Evolutionary conservation across 2,113 vertebrate species (phyloP).

Genomic region (Nematolebias whitei): DNA sequence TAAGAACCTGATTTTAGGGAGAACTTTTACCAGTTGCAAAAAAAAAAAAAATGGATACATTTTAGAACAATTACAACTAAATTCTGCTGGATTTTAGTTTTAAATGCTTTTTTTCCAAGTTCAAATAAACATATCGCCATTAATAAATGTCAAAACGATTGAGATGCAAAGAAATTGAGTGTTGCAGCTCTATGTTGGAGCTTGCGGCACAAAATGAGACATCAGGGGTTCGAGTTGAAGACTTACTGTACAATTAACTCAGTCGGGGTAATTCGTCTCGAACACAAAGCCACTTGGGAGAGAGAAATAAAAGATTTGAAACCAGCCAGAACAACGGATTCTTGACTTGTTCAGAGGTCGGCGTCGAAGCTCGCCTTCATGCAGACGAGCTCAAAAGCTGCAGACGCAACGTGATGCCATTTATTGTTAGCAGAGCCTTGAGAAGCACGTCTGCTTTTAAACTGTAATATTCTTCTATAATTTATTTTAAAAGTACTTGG

Average conservation of each 20-base stretch:
- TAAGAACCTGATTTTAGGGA: neutral
- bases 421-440: conserved; percentile 3
- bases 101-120: neutral
- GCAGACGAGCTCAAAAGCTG: neutral
- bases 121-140: conserved; percentile 4
- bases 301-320: neutral
- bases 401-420: neutral
- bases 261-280: neutral
- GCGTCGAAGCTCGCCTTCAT: neutral
- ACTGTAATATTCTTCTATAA: neutral
- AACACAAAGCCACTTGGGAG: neutral
- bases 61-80: too few relatives aligned
- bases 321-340: neutral
- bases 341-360: neutral
- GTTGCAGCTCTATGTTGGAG: conserved; percentile 8
- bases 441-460: neutral
- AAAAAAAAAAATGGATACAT: neutral
- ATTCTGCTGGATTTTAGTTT: neutral
- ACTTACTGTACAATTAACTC: neutral
- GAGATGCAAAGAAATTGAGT: conserved; percentile 17
- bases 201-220: too few relatives aligned
- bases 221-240: conserved; percentile 23
- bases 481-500: neutral
- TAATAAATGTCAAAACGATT: conserved; percentile 5
- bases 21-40: neutral